Evolutionary conservation across 2,888 invertebrate species (phyloP), one percentile per base, ranked within the genome.

Genomic region (Lasioglossum vierecki): DNA sequence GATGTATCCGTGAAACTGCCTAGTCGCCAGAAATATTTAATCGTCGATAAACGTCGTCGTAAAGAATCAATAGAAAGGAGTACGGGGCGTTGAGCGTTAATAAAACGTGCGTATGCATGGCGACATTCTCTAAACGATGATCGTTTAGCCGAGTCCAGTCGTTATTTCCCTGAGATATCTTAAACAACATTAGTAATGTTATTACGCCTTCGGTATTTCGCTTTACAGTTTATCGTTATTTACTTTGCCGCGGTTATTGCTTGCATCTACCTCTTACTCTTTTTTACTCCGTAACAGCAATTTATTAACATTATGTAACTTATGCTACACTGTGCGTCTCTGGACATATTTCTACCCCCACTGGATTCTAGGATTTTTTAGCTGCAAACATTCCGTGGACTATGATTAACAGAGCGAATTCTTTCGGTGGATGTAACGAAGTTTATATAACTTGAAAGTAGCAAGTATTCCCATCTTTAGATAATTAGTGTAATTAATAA

Each of bases 11-110:
- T 35, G 80, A 76, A 66, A 57, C 18, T 26, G 53, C 13, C 74
- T 53, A 75, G 66, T 82, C 72, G 76, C 73, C 60, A 68, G 76
- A 57, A 53, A 85, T 85, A 73, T 49, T 71, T 85, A 85, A 82
- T 85, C 57, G 83, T 49, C 82, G 79, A 85, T 85, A 85, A 85
- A 79, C 49, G 82, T 85, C 76, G 35, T 46, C 84, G 73, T 85
- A 82, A 85, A 79, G 73, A 85, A 85, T 79, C 78, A 66, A 82
- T 79, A 76, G 74, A 85, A 85, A 79, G 83, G 76, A 44, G 49
- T 26, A 78, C 35, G 63, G 70, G 49, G 68, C 74, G 82, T 84
- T 75, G 60, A 78, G 41, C 74, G 75, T 82, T 82, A 84, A 84
- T 79, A 82, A 84, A 84, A 84, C 70, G n/a, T 71, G 57, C 60